Evolutionary conservation across 2,113 vertebrate species (phyloP), one percentile per base, ranked within the genome.

Genomic region (Meriones unguiculatus): DNA sequence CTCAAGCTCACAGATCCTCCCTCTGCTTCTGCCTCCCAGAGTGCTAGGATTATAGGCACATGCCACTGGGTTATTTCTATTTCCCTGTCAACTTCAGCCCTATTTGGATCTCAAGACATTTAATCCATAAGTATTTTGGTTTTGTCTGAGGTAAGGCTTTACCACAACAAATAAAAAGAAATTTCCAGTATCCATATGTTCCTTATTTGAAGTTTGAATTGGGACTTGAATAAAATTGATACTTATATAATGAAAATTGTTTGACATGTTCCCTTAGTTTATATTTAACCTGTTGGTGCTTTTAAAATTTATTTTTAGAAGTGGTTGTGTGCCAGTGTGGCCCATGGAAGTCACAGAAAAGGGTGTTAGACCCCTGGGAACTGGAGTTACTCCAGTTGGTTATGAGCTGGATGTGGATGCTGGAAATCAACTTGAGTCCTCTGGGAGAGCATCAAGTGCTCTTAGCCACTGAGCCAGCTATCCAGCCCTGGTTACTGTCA

Each of bases 181-280:
- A 64, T 80, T 96, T 94, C 90, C 32, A 80, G 10, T 81, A 54
- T 95, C 93, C 0, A 65, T 46, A 30, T 88, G 15, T 30, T 85
- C 30, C 14, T 93, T 94, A 94, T 67, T 64, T 95, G 41, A 95
- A 85, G 11, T 52, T 95, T 80, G n/a, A 86, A 30, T 93, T 20
- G 54, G 85, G 41, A 72, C 77, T 92, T 96, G 82, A 75, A 70
- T 90, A 86, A 30, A 64, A 46, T 93, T 18, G 17, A 13, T 86
- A 57, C 25, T 46, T 13, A 46, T 46, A 46, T 4, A 52, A 65
- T 92, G 24, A 15, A 84, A 94, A 35, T 90, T 94, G 5, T 11
- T 75, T 81, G 22, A 35, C 89, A 41, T 20, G 7, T 22, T 46
- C 32, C 5, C 41, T 93, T 82, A 57, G 38, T 54, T 95, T 86